Base-by-base conservation (phyloP, 64 coral and sea anemone species). In the Montipora cactus region DNA sequence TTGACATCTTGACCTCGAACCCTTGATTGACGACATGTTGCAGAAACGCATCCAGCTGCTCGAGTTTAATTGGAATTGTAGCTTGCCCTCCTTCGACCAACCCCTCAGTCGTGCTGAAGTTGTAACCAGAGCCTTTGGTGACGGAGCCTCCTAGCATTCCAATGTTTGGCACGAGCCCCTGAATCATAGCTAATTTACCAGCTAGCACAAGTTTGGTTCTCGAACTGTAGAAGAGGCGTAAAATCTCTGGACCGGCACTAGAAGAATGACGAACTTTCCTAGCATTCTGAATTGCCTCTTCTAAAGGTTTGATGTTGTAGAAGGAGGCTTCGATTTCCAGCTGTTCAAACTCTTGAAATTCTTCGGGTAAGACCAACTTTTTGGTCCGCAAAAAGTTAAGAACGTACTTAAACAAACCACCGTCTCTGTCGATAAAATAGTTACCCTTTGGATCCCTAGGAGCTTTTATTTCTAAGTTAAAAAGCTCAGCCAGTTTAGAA, bases 361-460 rank as follows among this genome's bases (percentile, higher is more conserved):
- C 76, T 16, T 76, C 64, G 0, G 90, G 93, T 11, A 98, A 18
- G 46, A 77, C 86, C 11, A 98, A 77, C 18, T 90, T 98, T 47
- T 74, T 59, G 7, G 86, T 95, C 1, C 96, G 79, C 5, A 98
- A 57, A 66, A 95, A 98, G 16, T 91, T 91, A 1, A 98, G 81
- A 8, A 98, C 67, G 50, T 98, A 45, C 12, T 49, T 53, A 55
- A 98, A 98, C 23, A 93, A 89, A 1, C 49, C 89, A 1, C 96
- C 96, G n/a, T 98, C 93, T 23, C 96, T 53, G 59, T 98, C 96
- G 5, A 98, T 95, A 45, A 98, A 98, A 50, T 62, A 89, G 25
- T 92, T 89, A 8, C 96, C 96, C 19, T 71, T 66, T 28, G 76
- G 77, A 53, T 98, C 96, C 18, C 72, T 82, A 0, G 81, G 61